Base-by-base conservation (phyloP, 2,888 invertebrate genomes). In the Eurytoma californica region DNA sequence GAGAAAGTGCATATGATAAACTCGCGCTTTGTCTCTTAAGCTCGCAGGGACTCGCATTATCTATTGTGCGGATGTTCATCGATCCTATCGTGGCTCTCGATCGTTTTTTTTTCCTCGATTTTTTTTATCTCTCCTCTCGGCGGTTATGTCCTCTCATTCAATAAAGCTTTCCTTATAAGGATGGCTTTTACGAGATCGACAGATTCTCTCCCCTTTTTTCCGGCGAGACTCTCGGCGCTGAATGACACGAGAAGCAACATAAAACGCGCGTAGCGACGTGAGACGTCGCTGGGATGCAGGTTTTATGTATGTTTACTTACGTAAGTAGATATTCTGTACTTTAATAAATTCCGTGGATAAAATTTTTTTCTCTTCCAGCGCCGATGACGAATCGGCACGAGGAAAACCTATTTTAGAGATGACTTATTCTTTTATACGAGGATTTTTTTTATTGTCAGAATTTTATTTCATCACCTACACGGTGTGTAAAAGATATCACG, bases 31-130 rank as follows among this genome's bases (percentile, higher is more conserved):
- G 72, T 78, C 55, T 78, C 4, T 18, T 18, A n/a, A 68, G 24
- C 30, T 68, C 57, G 24, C n/a, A 18, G 47, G 18, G n/a, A 55
- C 30, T 68, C 73, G 69, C 57, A 49, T 78, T 69, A 73, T 70
- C 79, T 51, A 74, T 74, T 58, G 58, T 51, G 53, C 51, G 74
- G 79, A 79, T 75, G 75, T 66, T 75, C 74, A 75, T 75, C 75
- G 75, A 65, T 74, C 24, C 70, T 81, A 69, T 79, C 74, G 39
- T 30, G 58, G 39, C 39, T 30, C 60, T 67, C 60, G 57, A 80
- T 80, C 82, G 18, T 69, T 69, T 55, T 39, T 65, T 47, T 72
- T 24, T 61, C 55, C 30, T 18, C 68, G 24, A 12, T 13, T 39
- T 57, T 60, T 53, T 69, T 57, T 57, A 16, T 18, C 39, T 67